Conservation (phyloP, 2,113 vertebrate genomes). For the Tapirus terrestris region DNA sequence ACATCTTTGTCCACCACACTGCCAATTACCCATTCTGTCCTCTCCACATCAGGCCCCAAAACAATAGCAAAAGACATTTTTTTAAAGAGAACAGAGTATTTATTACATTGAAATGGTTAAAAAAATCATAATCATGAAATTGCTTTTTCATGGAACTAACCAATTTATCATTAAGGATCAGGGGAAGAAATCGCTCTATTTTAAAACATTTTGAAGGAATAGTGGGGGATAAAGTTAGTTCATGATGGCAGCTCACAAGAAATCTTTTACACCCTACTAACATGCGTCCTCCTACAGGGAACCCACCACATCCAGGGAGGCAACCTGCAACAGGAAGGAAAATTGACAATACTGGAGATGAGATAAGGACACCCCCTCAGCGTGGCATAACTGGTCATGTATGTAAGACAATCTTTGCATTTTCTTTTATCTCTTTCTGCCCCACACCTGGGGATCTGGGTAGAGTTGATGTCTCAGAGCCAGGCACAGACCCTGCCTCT, state of each 20-base stretch:
- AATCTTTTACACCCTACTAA: background rate
- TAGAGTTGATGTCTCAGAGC: background rate
- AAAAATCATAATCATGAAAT: background rate
- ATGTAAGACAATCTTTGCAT: rapidly evolving
- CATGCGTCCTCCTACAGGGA: background rate
- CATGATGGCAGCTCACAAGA: background rate
- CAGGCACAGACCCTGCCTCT: background rate
- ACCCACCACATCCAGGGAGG: background rate
- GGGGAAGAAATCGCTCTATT: too few species aligned
- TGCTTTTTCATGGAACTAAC: background rate
- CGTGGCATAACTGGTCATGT: too few species aligned
- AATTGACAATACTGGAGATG: background rate
- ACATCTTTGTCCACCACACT: rapidly evolving
- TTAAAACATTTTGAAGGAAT: background rate
- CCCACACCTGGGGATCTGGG: too few species aligned
- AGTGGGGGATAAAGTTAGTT: background rate
- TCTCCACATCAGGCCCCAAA: background rate
- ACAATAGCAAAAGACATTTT: background rate
- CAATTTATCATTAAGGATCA: background rate
- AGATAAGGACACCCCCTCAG: background rate
- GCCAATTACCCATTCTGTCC: too few species aligned
- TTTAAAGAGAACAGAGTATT: background rate
- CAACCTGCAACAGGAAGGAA: background rate
- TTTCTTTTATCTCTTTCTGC: background rate
- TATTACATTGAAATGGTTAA: background rate